Evolutionary conservation across 2,113 vertebrate species (phyloP), one percentile per base, ranked within the genome.

Genomic region (Sander lucioperca): DNA sequence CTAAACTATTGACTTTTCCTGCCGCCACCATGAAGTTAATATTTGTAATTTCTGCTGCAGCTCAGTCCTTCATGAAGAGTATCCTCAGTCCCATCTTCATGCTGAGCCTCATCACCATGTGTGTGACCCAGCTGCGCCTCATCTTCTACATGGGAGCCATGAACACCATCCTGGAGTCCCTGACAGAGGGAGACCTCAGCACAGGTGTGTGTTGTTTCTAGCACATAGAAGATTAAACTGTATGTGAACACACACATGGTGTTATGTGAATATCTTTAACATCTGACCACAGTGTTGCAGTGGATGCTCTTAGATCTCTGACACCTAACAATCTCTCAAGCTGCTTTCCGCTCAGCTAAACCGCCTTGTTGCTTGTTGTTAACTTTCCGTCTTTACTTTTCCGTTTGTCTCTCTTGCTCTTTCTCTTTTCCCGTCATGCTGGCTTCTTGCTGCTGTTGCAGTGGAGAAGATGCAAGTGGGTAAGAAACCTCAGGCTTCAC

Each of bases 121-220:
- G 98, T 27, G 96, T 99, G 69, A 99, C 98, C 0, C 98, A 99
- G 92, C 96, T 99, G 33, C 94, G 98, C 0, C 97, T 99, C 90
- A 99, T 99, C 95, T 99, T 99, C 94, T 99, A 99, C 94, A 99
- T 99, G 98, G 98, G 98, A 0, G 98, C 98, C 91, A 99, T 99
- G 98, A 99, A 99, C 92, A 98, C 94, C 77, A 99, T 99, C 89
- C 95, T 99, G 23, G 96, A 97, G 86, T 97, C 96, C 16, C 94
- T 99, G 62, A 96, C 96, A 4, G 95, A 93, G 0, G 94, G 96
- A 12, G 93, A 98, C 30, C 86, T 97, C 73, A 91, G 57, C 63
- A 95, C 94, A 95, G 98, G 98, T 98, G 85, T 47, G 82, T 81
- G 59, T 25, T 1, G 15, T 6, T 50, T 27, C 7, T 43, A 43